Evolutionary conservation across 2,888 invertebrate genomes (phyloP).

Genomic region (Anoplius nigerrimus): DNA sequence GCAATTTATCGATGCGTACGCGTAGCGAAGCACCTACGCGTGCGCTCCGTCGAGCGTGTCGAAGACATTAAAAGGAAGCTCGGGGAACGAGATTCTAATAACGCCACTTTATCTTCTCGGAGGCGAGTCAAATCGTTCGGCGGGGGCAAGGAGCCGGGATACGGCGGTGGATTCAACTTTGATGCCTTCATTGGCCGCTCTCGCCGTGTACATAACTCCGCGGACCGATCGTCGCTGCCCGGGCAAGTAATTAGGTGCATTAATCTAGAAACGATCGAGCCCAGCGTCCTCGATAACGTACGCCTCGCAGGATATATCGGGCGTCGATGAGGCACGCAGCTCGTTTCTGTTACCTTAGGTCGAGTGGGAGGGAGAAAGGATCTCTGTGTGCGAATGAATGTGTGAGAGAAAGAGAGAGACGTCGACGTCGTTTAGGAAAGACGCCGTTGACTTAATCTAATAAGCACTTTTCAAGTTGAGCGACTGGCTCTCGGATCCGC

Average conservation of each 20-base stretch:
- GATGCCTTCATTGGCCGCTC: not conserved
- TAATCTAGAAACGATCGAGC: not conserved
- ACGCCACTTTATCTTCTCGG: conserved; percentile 2
- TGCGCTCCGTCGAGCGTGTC: too few species aligned
- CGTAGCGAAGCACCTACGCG: too few species aligned
- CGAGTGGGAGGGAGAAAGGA: not conserved
- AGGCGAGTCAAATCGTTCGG: not conserved
- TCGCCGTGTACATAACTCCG: too few species aligned
- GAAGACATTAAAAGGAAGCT: not conserved
- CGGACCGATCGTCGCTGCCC: not conserved
- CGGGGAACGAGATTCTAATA: not conserved
- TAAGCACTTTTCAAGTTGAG: not conserved
- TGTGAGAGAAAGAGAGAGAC: too few species aligned
- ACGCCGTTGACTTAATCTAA: conserved; percentile 1
- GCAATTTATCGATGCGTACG: too few species aligned
- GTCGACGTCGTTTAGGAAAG: too few species aligned
- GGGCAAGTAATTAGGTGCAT: conserved; percentile 6
- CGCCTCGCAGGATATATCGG: not conserved
- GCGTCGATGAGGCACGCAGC: not conserved
- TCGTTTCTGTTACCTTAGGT: not conserved
- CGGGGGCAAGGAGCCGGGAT: not conserved
- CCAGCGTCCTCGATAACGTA: not conserved
- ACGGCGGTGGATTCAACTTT: not conserved
- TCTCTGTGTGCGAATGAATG: too few species aligned
- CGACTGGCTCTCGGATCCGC: conserved; percentile 3